Evolutionary conservation across 2,888 invertebrate genomes (phyloP).

Genomic region (Scrobipalpa costella): DNA sequence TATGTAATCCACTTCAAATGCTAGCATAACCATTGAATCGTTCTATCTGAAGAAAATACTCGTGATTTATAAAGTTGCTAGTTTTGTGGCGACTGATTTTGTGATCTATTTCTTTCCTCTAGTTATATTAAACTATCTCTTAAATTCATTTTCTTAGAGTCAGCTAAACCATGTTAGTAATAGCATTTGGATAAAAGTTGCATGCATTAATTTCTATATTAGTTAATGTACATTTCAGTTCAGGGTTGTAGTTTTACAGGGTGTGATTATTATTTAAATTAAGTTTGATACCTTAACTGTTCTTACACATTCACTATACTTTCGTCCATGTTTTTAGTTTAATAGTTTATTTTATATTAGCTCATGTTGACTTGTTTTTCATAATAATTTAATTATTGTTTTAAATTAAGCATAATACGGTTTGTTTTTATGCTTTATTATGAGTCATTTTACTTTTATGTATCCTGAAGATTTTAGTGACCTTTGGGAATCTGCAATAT

Average conservation of each 20-base stretch:
- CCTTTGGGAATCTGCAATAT: slow-evolving; percentile 79
- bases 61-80: not conserved
- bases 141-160: not conserved
- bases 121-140: slow-evolving; percentile 1
- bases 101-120: slow-evolving; percentile 14
- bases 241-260: slow-evolving; percentile 70
- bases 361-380: slow-evolving; percentile 73
- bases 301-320: slow-evolving; percentile 73
- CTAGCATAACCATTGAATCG: slow-evolving; percentile 10
- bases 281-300: slow-evolving; percentile 60
- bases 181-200: slow-evolving; percentile 17
- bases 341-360: slow-evolving; percentile 76
- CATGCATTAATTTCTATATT: slow-evolving; percentile 18
- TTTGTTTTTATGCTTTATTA: slow-evolving; percentile 52
- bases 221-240: slow-evolving; percentile 33
- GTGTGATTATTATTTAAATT: slow-evolving; percentile 67
- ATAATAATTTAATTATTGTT: slow-evolving; percentile 75
- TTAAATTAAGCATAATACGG: slow-evolving; percentile 72
- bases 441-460: slow-evolving; percentile 61
- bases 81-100: not conserved
- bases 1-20: slow-evolving; percentile 25
- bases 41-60: slow-evolving; percentile 18
- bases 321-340: slow-evolving; percentile 79
- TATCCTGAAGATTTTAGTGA: slow-evolving; percentile 56
- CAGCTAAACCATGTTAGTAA: not conserved